These are phyloP conservation scores for Hemicordylus capensis DNA, from an alignment of 2,113 vertebrate species.

Conservation along the genomic window DNA sequence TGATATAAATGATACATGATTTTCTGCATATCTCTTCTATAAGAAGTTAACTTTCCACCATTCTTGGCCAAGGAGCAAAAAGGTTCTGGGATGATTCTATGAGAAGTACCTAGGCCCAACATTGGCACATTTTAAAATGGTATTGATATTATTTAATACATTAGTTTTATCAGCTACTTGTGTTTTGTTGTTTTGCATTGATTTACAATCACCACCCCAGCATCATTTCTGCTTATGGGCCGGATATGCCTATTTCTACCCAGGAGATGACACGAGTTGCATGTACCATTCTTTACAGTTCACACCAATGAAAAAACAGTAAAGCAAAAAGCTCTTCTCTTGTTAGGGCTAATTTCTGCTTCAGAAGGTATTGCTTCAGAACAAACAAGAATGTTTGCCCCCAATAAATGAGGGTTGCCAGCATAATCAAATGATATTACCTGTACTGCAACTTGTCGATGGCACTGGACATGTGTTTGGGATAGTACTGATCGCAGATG, in stretches of 20 bases:
- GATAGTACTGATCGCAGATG: conserved; percentile 70
- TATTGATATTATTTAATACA: neutral
- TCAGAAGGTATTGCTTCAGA: neutral
- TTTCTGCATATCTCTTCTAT: too few species aligned
- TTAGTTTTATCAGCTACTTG: neutral
- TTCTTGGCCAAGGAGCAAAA: neutral
- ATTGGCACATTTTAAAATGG: neutral
- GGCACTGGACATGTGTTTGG: conserved; percentile 75
- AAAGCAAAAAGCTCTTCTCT: neutral
- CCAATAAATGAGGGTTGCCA: accelerated
- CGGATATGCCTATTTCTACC: neutral
- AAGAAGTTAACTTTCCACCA: too few species aligned
- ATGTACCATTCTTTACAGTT: neutral
- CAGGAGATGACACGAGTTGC: neutral
- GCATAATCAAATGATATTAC: conserved; percentile 46
- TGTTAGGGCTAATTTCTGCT: neutral
- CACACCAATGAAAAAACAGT: neutral
- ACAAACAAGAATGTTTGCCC: neutral
- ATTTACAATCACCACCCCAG: neutral
- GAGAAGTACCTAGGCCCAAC: neutral
- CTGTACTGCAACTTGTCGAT: conserved; percentile 76
- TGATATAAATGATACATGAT: too few species aligned
- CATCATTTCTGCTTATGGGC: neutral
- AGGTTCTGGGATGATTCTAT: neutral
- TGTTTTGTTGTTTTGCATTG: neutral